phyloP scores from a whole-genome alignment of 2,797 vertebrate species.

The Pseudotriccus pelzelni region DNA sequence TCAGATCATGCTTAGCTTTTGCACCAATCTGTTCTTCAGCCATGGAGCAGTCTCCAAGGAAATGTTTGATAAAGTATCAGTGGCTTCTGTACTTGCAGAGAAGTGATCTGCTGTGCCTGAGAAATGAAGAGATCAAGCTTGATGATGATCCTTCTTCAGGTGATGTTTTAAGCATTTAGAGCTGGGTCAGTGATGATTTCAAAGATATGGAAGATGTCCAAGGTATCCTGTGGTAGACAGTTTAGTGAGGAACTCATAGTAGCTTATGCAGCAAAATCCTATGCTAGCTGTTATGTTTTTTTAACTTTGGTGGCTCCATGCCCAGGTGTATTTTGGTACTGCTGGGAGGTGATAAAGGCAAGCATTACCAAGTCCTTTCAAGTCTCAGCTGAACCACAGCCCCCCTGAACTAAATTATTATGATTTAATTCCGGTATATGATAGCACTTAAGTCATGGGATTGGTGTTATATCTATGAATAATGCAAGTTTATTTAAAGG shows the following conservation, averaged over 20 bases:
- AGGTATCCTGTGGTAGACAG: neutral
- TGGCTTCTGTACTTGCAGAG: neutral
- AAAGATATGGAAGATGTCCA: neutral
- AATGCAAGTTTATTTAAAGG: constrained; percentile 62
- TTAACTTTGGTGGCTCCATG: constrained; percentile 36
- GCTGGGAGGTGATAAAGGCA: constrained; percentile 58
- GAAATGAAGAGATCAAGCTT: neutral
- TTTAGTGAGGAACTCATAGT: neutral
- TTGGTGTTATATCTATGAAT: constrained; percentile 57
- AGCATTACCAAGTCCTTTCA: constrained; percentile 38
- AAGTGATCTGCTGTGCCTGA: neutral
- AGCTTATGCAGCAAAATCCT: constrained; percentile 39
- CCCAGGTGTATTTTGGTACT: constrained; percentile 54
- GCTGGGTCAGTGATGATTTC: neutral
- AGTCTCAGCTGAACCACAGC: constrained; percentile 20
- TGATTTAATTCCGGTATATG: constrained; percentile 48
- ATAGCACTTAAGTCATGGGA: constrained; percentile 51
- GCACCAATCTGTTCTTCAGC: neutral
- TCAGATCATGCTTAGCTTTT: neutral
- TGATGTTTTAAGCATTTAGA: neutral
- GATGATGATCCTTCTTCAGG: neutral
- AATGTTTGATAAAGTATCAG: neutral
- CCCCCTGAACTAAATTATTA: constrained; percentile 33
- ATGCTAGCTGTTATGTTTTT: constrained; percentile 41
- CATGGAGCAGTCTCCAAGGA: neutral